These are phyloP conservation scores for Peromyscus nudipes DNA, from an alignment of 2,797 vertebrate genomes.

Conservation along the genomic window DNA sequence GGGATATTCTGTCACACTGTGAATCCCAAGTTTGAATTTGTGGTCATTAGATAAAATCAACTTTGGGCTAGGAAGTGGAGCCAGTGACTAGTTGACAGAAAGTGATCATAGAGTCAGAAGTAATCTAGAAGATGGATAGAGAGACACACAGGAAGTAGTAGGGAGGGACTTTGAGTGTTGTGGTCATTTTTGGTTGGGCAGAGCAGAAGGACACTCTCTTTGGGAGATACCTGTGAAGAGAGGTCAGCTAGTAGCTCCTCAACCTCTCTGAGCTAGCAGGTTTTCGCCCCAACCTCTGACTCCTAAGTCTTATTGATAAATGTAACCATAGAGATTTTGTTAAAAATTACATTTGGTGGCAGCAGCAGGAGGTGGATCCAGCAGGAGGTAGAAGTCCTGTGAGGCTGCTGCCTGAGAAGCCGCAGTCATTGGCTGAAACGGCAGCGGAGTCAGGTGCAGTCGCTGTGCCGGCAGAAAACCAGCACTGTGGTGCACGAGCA, in stretches of 20 bases:
- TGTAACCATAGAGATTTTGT: neutral
- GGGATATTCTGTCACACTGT: neutral
- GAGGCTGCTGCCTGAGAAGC: neutral
- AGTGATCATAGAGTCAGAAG: neutral
- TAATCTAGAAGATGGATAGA: neutral
- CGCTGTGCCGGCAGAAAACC: neutral
- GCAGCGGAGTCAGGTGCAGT: neutral
- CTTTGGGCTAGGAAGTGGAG: neutral
- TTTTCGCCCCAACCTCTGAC: neutral
- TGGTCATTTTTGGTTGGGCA: neutral
- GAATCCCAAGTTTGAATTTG: neutral
- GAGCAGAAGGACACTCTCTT: neutral
- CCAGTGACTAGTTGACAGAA: neutral
- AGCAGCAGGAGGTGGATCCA: neutral
- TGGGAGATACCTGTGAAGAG: neutral
- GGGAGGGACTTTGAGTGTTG: neutral
- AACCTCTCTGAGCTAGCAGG: neutral
- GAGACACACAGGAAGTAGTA: neutral
- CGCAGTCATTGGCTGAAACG: neutral
- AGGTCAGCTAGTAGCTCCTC: neutral
- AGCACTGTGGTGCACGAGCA: neutral
- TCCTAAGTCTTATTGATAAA: neutral
- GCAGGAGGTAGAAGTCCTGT: neutral
- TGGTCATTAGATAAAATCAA: neutral
- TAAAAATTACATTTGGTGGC: neutral